Percentiles rank a stretch among this genome's conserved stretches.
Conservation (phyloP, 2,888 invertebrate genomes). For the Yponomeuta sedellus region DNA sequence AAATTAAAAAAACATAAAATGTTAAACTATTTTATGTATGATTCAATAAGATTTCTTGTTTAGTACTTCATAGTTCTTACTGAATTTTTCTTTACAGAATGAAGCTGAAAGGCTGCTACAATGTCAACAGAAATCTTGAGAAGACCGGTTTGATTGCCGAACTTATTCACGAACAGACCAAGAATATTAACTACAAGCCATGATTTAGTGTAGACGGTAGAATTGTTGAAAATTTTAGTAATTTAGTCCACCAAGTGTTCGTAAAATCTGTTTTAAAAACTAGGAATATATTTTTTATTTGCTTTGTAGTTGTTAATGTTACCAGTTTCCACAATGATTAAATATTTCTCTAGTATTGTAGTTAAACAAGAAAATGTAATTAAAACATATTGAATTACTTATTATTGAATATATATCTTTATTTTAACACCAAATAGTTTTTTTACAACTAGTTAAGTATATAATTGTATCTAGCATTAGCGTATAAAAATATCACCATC, state of each 20-base stretch:
- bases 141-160: neutral
- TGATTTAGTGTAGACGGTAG: neutral
- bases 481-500: too few species aligned
- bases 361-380: too few species aligned
- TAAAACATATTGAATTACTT: too few species aligned
- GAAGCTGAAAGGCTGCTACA: conserved; percentile 65
- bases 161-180: neutral
- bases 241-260: neutral
- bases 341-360: neutral
- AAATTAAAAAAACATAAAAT: too few species aligned
- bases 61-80: too few species aligned
- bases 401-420: too few species aligned
- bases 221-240: neutral
- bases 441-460: too few species aligned
- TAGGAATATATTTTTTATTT: neutral
- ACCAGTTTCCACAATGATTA: neutral
- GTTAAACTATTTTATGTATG: too few species aligned
- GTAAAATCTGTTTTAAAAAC: neutral
- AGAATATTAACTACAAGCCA: neutral
- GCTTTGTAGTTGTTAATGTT: neutral
- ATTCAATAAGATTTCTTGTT: too few species aligned
- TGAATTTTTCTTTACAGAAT: conserved; percentile 43
- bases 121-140: conserved; percentile 62
- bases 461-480: too few species aligned
- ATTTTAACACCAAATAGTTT: too few species aligned